A percentile compares a stretch with the other conserved stretches of the same genome.
These are phyloP conservation scores for Zaprionus davidi DNA, from an alignment of 1,140 invertebrate species.

Conservation along the genomic window DNA sequence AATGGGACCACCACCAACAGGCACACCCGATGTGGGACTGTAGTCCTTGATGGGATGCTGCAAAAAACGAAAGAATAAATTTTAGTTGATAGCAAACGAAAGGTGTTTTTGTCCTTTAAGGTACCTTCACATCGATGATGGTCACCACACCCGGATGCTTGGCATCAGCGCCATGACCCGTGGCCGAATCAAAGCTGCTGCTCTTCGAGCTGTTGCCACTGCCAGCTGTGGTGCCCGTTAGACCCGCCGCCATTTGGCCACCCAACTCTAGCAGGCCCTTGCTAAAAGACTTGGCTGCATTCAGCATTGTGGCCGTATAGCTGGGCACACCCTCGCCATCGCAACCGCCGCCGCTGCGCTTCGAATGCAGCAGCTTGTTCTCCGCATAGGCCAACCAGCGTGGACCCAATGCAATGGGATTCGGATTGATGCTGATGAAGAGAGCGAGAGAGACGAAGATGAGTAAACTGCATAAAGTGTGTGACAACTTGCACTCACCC, in stretches of 20 bases:
- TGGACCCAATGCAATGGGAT: conserved; percentile 95
- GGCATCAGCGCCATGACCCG: conserved; percentile 85
- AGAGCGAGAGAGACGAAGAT: conserved; percentile 9
- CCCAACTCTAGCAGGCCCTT: conserved; percentile 94
- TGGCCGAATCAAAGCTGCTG: conserved; percentile 81
- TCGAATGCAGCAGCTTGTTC: conserved; percentile 91
- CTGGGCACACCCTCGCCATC: conserved; percentile 91
- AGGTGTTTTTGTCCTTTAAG: not conserved
- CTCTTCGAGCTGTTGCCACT: conserved; percentile 81
- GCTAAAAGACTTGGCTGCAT: conserved; percentile 96
- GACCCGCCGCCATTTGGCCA: conserved; percentile 96
- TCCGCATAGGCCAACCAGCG: conserved; percentile 94
- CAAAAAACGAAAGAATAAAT: not conserved
- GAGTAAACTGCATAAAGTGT: not conserved
- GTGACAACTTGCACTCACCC: conserved; percentile 54
- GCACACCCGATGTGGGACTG: conserved; percentile 78
- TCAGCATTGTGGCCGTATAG: conserved; percentile 97
- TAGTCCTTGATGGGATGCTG: conserved; percentile 81
- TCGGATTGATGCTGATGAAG: conserved; percentile 88
- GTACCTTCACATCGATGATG: conserved; percentile 93
- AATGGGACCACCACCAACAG: conserved; percentile 87
- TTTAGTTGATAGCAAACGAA: not conserved
- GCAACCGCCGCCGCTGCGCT: conserved; percentile 94
- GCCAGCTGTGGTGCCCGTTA: conserved; percentile 86
- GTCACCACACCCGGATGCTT: conserved; percentile 94